Evolutionary conservation across 2,113 vertebrate species (phyloP).

Genomic region (Coregonus clupeaformis): DNA sequence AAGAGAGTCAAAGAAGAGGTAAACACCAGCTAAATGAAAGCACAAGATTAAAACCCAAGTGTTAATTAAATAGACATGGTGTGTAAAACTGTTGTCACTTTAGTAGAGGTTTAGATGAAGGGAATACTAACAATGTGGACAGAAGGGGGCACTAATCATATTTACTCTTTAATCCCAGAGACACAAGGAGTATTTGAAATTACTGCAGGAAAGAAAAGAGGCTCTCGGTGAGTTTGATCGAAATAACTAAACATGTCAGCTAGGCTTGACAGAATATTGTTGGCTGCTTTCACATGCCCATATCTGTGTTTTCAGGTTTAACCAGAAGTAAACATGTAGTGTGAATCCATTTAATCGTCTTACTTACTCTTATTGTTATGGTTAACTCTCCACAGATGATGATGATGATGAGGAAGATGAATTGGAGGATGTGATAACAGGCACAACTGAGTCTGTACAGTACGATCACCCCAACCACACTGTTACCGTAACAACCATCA

Average conservation of each 20-base stretch:
- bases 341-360: not conserved
- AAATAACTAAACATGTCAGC: not conserved
- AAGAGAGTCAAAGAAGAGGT: constrained; percentile 87
- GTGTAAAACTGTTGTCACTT: not conserved
- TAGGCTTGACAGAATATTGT: not conserved
- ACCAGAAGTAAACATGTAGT: not conserved
- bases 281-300: not conserved
- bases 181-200: constrained; percentile 88
- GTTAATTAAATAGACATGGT: not conserved
- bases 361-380: not conserved
- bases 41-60: not conserved
- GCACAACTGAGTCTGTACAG: constrained; percentile 79
- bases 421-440: constrained; percentile 80
- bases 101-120: no score
- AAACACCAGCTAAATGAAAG: not conserved
- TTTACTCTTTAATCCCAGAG: constrained; percentile 70
- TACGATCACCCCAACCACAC: constrained; percentile 94
- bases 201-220: constrained; percentile 88
- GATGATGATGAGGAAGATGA: constrained; percentile 77
- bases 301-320: not conserved
- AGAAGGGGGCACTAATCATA: no score
- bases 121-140: no score
- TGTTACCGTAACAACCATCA: constrained; percentile 94
- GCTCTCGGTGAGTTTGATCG: constrained; percentile 78
- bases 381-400: not conserved